Evolutionary conservation across 2,888 invertebrate genomes (phyloP), one percentile per base, ranked within the genome.

Genomic region (Oasisia sp.): DNA sequence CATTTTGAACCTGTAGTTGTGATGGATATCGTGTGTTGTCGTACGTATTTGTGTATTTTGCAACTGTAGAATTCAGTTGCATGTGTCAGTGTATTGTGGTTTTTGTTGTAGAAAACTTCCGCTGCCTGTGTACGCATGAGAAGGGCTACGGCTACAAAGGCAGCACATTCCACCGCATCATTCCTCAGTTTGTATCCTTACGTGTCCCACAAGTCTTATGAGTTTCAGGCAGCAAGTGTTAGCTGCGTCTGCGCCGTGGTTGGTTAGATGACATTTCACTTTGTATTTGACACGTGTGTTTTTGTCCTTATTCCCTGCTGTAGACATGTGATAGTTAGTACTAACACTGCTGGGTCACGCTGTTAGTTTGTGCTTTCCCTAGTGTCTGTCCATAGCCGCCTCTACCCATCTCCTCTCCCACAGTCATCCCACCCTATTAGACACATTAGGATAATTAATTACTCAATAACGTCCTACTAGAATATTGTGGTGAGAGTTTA

Each of bases 141-240:
- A 98, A 99, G 96, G 99, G 99, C 0, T 99, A 98, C 96, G 99
- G 99, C 0, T 99, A 98, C 96, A 98, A 99, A 96, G 98, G 98
- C 5, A 98, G 98, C 95, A 97, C 97, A 89, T 98, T 99, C 95
- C 99, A 99, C 96, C 97, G 99, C 95, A 98, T 99, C 92, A 99
- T 99, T 96, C 99, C 99, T n/a, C 98, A 98, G 95, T 99, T 99
- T 97, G 99, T 99, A 98, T 96, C 96, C 96, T 96, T 74, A 27
- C 27, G 19, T 74, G 0, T 93, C 19, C 74, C 27, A 27, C 19
- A 7, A 27, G n/a, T n/a, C 7, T 19, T 1, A 74, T 74, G 27
- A 27, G 74, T 19, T 19, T 5, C 19, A 74, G 74, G 74, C 14
- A n/a, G 7, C 1, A n/a, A 74, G 74, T 74, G 27, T 74, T 27